Percentiles rank a stretch among this genome's conserved stretches.
phyloP scores from a whole-genome alignment of 2,113 vertebrate genomes.

The Labrus mixtus region DNA sequence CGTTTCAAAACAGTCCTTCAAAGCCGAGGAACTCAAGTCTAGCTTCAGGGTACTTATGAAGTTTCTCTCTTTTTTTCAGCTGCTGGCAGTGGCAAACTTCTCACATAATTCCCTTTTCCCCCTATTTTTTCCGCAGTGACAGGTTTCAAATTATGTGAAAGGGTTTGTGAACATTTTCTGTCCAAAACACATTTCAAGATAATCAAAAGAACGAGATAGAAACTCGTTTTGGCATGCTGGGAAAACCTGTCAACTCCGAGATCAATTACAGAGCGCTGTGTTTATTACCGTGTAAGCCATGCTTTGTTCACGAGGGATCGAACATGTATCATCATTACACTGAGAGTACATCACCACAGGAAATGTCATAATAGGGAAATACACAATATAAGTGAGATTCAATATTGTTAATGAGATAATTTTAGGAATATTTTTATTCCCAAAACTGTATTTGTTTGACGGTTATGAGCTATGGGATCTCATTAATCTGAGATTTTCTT shows the following conservation, averaged over 20 bases:
- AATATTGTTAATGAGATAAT: neutral
- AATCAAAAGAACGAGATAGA: conserved; percentile 6
- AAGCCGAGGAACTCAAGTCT: conserved; percentile 43
- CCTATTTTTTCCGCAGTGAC: neutral
- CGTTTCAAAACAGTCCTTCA: conserved; percentile 42
- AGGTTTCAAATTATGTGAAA: conserved; percentile 17
- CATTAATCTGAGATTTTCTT: neutral
- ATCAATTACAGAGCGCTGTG: neutral
- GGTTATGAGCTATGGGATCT: neutral
- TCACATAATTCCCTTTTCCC: conserved; percentile 7
- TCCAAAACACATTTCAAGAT: conserved; percentile 11
- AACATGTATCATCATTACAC: neutral
- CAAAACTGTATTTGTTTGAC: neutral
- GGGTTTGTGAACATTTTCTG: neutral
- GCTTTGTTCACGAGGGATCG: neutral
- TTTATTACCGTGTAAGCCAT: neutral
- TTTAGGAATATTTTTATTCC: neutral
- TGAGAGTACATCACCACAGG: neutral
- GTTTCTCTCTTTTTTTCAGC: conserved; percentile 27
- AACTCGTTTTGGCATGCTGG: neutral
- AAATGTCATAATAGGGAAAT: neutral
- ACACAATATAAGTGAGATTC: neutral
- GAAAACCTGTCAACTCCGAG: neutral
- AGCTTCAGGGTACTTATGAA: conserved; percentile 23
- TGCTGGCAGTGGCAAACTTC: conserved; percentile 19